Conservation (phyloP, 1,140 invertebrate species). For the Thaumetopoea pityocampa region DNA sequence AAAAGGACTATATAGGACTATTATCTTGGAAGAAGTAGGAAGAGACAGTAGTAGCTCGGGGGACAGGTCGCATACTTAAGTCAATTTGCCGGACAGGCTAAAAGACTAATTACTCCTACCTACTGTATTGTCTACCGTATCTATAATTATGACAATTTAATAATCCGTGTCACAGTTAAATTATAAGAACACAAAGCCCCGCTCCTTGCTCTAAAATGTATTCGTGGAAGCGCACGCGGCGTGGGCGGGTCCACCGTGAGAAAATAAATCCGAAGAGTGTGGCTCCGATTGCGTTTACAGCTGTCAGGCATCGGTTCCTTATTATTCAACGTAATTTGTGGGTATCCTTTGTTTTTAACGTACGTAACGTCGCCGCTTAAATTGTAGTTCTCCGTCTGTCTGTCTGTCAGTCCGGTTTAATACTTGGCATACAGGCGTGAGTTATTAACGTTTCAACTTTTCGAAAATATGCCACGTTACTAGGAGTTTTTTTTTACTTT, state of each 20-base stretch:
- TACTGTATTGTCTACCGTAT: too few species aligned
- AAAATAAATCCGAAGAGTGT: conserved; percentile 53
- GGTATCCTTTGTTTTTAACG: conserved; percentile 23
- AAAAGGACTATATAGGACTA: too few species aligned
- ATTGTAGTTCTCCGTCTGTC: conserved; percentile 18
- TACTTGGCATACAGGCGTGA: conserved; percentile 15
- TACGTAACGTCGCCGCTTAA: conserved; percentile 16
- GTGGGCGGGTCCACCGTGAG: conserved; percentile 49
- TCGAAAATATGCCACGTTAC: conserved; percentile 3
- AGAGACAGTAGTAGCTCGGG: too few species aligned
- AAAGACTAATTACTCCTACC: too few species aligned
- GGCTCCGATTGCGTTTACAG: conserved; percentile 32
- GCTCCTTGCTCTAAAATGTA: conserved; percentile 51
- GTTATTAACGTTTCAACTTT: conserved; percentile 6
- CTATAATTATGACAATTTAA: too few species aligned
- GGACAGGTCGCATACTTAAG: too few species aligned
- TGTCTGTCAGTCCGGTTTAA: conserved; percentile 17
- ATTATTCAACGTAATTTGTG: conserved; percentile 16
- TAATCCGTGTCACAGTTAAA: conserved; percentile 43
- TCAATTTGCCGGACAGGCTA: too few species aligned
- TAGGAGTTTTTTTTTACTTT: too few species aligned
- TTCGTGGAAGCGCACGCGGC: conserved; percentile 60
- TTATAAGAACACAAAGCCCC: conserved; percentile 52
- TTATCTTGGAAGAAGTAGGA: too few species aligned
- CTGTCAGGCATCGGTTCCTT: conserved; percentile 17